phyloP scores from a whole-genome alignment of 1,140 invertebrate genomes.

The Apolygus lucorum region DNA sequence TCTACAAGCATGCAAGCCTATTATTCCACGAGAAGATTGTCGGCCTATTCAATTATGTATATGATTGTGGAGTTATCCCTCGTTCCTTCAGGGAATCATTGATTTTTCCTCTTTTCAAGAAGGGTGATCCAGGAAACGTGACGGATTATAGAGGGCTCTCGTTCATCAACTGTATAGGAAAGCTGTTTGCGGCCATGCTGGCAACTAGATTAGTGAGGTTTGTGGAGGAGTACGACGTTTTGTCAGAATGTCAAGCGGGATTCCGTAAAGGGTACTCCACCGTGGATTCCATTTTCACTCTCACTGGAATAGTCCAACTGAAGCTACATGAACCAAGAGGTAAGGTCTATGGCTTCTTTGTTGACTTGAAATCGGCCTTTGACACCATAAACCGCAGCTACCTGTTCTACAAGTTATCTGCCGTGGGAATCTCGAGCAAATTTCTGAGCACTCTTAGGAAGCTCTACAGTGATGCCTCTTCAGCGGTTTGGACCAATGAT shows the following conservation, averaged over 20 bases:
- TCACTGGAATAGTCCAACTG: slow-evolving; percentile 1
- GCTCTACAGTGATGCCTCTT: too few species aligned
- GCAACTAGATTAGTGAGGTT: not conserved
- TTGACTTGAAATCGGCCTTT: slow-evolving; percentile 12
- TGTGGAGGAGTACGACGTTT: not conserved
- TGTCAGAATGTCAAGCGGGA: slow-evolving; percentile 15
- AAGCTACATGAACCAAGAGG: not conserved
- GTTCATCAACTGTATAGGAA: slow-evolving; percentile 20
- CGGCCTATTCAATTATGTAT: slow-evolving; percentile 15
- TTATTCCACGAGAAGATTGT: too few species aligned
- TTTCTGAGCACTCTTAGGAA: too few species aligned
- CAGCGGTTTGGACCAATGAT: too few species aligned
- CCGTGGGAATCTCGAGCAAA: not conserved
- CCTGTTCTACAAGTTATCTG: not conserved
- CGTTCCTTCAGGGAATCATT: slow-evolving; percentile 8
- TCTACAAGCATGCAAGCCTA: too few species aligned
- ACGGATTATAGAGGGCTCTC: slow-evolving; percentile 23
- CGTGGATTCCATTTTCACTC: slow-evolving; percentile 22
- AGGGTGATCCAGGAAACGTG: slow-evolving; percentile 14
- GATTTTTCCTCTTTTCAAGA: too few species aligned
- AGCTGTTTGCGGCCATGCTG: slow-evolving; percentile 21
- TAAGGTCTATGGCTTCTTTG: slow-evolving; percentile 19
- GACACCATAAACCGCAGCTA: not conserved
- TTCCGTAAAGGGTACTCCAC: slow-evolving; percentile 25
- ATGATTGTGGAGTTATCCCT: not conserved